Percentiles rank a stretch among this genome's conserved stretches.
Conservation (phyloP, 1,140 invertebrate species). For the Mycetomoellerius zeteki region DNA sequence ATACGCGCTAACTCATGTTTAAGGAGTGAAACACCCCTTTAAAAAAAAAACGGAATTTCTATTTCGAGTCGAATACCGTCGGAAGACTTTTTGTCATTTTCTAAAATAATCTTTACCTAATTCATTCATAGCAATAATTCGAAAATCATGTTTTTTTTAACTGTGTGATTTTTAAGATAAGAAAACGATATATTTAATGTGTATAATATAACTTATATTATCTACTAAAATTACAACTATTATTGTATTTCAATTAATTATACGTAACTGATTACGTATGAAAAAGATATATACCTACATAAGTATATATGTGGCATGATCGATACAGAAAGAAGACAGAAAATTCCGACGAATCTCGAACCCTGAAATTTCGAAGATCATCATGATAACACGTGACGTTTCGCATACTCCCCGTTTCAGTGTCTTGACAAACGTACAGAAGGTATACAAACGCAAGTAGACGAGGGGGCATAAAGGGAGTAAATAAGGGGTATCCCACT, state of each 20-base stretch:
- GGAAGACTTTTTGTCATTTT: no score
- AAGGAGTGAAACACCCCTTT: no score
- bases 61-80: no score
- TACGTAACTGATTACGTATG: background rate
- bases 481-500: conserved; percentile 79
- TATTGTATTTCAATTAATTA: background rate
- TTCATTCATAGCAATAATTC: no score
- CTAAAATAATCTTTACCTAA: no score
- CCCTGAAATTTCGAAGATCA: conserved; percentile 34
- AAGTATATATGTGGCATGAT: background rate
- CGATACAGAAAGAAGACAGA: background rate
- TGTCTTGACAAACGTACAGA: conserved; percentile 40
- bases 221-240: background rate
- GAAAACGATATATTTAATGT: no score
- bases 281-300: no score
- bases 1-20: no score
- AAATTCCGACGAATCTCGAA: conserved; percentile 20
- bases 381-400: conserved; percentile 43
- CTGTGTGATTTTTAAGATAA: no score
- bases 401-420: conserved; percentile 4
- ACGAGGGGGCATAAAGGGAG: conserved; percentile 54
- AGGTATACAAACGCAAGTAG: background rate
- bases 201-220: background rate
- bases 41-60: no score
- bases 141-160: no score